These are phyloP conservation scores for Siniperca chuatsi DNA, from an alignment of 2,113 vertebrate species.

Conservation along the genomic window DNA sequence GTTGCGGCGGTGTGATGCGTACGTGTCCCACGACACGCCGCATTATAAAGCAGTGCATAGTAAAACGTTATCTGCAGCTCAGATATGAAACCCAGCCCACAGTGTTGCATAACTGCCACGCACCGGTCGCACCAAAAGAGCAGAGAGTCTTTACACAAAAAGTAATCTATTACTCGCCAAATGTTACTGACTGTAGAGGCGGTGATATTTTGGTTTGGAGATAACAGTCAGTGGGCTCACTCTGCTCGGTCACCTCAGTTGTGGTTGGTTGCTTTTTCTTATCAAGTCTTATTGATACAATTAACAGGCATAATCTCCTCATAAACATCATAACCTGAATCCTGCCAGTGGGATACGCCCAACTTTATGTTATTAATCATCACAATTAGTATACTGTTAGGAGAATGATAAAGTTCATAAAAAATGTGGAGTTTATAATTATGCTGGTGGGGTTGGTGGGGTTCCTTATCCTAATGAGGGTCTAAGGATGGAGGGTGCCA, in stretches of 20 bases:
- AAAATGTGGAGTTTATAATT: neutral
- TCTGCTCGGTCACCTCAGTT: neutral
- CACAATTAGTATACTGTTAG: neutral
- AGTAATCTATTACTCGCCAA: neutral
- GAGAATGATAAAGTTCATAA: neutral
- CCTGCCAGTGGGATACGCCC: neutral
- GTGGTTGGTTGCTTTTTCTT: neutral
- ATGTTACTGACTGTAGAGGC: no score
- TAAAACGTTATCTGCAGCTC: constrained; percentile 37
- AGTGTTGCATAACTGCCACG: neutral
- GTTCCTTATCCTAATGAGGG: no score
- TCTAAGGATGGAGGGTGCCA: no score
- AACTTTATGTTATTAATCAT: neutral
- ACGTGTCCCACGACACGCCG: constrained; percentile 48
- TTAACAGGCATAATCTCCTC: neutral
- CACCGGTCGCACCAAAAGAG: neutral
- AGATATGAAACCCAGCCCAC: constrained; percentile 20
- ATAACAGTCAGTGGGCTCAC: neutral
- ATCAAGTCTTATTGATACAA: neutral
- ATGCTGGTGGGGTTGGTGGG: neutral
- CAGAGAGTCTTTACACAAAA: neutral
- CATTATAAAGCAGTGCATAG: constrained; percentile 18
- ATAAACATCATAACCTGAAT: neutral
- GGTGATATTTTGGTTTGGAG: neutral
- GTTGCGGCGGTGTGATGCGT: neutral